Evolutionary conservation across 1,140 invertebrate genomes (phyloP).

Genomic region (Drosophila lowei): DNA sequence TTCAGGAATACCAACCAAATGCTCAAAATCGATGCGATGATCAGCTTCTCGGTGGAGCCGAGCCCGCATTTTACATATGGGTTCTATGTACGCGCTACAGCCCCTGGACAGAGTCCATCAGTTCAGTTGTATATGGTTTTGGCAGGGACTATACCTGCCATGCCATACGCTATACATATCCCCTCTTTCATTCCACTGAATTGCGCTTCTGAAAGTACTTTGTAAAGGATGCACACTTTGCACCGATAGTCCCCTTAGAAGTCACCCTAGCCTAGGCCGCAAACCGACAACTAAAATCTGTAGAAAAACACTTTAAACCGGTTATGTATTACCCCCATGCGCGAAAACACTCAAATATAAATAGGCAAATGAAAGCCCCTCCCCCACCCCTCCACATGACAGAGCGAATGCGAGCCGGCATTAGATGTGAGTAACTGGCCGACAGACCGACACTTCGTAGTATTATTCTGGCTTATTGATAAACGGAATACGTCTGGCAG

Average conservation of each 20-base stretch:
- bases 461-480: slow-evolving; percentile 51
- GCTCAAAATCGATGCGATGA: background rate
- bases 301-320: slow-evolving; percentile 45
- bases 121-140: background rate
- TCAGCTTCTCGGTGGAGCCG: background rate
- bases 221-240: too few relatives aligned
- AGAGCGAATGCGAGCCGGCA: slow-evolving; percentile 28
- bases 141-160: background rate
- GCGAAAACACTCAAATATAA: slow-evolving; percentile 11
- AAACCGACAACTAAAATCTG: slow-evolving; percentile 23
- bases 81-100: background rate
- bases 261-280: background rate
- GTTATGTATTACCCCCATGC: slow-evolving; percentile 32
- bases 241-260: background rate
- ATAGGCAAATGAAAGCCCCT: slow-evolving; percentile 1
- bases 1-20: background rate
- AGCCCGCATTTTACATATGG: slow-evolving; percentile 9
- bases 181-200: too few relatives aligned
- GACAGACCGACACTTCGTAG: slow-evolving; percentile 17
- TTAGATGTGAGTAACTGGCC: slow-evolving; percentile 15
- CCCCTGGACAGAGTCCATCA: background rate
- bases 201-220: too few relatives aligned
- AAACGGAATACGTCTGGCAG: slow-evolving; percentile 30
- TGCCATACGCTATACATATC: too few relatives aligned
- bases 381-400: too few relatives aligned